Evolutionary conservation across 2,113 vertebrate genomes (phyloP).

Genomic region (Rhineura floridana): DNA sequence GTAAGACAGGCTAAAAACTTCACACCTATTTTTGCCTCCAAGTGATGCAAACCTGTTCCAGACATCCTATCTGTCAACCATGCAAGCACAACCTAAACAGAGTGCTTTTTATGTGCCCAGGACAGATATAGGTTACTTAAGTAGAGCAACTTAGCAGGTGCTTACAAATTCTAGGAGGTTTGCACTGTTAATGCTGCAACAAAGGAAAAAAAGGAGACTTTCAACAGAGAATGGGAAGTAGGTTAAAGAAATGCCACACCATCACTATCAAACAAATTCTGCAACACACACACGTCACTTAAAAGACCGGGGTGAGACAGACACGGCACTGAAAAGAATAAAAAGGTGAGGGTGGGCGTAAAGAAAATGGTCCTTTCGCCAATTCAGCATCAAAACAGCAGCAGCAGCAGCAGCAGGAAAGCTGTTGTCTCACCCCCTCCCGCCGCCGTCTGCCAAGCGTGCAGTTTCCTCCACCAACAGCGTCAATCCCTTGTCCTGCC

Average conservation of each 20-base stretch:
- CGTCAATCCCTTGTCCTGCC: neutral
- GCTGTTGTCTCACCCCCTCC: neutral
- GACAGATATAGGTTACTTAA: neutral
- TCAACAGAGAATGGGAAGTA: neutral
- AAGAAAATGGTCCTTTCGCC: neutral
- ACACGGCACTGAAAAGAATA: neutral
- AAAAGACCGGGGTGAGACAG: neutral
- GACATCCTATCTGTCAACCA: neutral
- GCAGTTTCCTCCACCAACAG: neutral
- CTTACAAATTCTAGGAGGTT: neutral
- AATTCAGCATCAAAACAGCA: neutral
- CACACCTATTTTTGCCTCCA: neutral
- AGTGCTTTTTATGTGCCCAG: neutral
- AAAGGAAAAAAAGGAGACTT: conserved; percentile 1
- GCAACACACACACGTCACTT: neutral
- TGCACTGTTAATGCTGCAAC: conserved; percentile 4
- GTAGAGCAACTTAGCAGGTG: neutral
- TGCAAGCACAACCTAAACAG: neutral
- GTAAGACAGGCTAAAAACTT: neutral
- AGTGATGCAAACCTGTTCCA: neutral
- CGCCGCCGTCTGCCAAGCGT: neutral
- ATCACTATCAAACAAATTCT: neutral
- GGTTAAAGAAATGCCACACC: neutral
- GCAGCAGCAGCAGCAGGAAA: neutral
- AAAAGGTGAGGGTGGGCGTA: neutral